These are phyloP conservation scores for Geotrypetes seraphini DNA, from an alignment of 2,797 vertebrate genomes.

Conservation along the genomic window DNA sequence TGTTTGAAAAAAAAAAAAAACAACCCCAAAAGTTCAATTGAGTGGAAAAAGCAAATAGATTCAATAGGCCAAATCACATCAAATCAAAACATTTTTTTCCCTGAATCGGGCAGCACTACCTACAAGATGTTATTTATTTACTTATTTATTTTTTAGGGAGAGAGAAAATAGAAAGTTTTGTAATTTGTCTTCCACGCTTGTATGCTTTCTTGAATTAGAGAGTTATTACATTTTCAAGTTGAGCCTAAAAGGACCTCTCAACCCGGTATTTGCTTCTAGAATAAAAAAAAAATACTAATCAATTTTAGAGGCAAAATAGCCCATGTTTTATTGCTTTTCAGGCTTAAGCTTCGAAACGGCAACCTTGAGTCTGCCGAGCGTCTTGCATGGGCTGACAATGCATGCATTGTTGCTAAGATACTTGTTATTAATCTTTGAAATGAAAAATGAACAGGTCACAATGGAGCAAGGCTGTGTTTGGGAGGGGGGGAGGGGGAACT, in stretches of 20 bases:
- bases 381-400: conserved; percentile 26
- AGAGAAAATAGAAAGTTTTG: too few species aligned
- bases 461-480: conserved; percentile 31
- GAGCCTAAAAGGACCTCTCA: not conserved
- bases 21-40: too few species aligned
- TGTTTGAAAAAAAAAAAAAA: too few species aligned
- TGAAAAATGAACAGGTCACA: conserved; percentile 41
- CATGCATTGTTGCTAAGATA: conserved; percentile 53
- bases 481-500: conserved; percentile 19
- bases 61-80: too few species aligned
- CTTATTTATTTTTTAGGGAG: too few species aligned
- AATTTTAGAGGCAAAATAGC: conserved; percentile 28
- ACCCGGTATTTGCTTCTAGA: conserved; percentile 4
- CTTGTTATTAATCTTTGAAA: conserved; percentile 41
- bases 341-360: too few species aligned
- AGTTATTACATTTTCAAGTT: not conserved
- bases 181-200: not conserved
- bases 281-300: conserved; percentile 29
- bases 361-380: conserved; percentile 44
- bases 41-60: too few species aligned
- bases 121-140: too few species aligned
- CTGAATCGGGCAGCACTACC: too few species aligned
- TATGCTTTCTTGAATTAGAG: not conserved
- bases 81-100: too few species aligned
- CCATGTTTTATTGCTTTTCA: conserved; percentile 31